Conservation (phyloP, 2,113 vertebrate genomes). For the Mus pahari region DNA sequence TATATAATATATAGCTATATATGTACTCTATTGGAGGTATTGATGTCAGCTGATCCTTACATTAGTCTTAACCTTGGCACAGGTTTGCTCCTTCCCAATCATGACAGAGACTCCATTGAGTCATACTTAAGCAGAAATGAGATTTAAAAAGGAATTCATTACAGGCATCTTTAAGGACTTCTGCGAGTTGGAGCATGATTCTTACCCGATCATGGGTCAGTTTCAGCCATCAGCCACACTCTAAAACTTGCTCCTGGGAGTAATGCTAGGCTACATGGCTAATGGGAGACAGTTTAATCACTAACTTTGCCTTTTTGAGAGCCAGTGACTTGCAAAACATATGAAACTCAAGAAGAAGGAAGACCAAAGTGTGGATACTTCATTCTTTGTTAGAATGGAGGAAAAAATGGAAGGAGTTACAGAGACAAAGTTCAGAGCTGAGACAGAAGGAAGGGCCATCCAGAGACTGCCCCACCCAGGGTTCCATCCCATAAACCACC, state of each 20-base stretch:
- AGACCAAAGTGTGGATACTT: too few species aligned
- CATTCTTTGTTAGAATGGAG: too few species aligned
- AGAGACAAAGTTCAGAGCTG: too few species aligned
- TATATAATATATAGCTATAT: too few species aligned
- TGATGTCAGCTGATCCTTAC: not conserved
- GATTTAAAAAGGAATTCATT: not conserved
- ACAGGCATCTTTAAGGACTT: not conserved
- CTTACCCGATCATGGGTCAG: not conserved
- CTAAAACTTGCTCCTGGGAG: not conserved
- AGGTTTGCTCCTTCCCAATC: not conserved
- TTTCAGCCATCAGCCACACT: not conserved
- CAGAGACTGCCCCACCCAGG: too few species aligned
- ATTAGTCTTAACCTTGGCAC: not conserved
- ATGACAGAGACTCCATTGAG: not conserved
- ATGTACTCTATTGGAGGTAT: not conserved
- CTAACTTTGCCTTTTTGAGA: not conserved
- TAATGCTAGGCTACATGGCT: not conserved
- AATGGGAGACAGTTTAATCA: not conserved
- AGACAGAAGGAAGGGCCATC: too few species aligned
- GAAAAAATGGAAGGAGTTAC: too few species aligned
- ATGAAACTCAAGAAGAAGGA: too few species aligned
- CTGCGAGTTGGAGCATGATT: not conserved
- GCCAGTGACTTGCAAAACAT: not conserved
- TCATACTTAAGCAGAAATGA: not conserved
- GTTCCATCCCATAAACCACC: too few species aligned